Conservation (phyloP, 2,797 vertebrate species). For the Hydrolagus colliei region DNA sequence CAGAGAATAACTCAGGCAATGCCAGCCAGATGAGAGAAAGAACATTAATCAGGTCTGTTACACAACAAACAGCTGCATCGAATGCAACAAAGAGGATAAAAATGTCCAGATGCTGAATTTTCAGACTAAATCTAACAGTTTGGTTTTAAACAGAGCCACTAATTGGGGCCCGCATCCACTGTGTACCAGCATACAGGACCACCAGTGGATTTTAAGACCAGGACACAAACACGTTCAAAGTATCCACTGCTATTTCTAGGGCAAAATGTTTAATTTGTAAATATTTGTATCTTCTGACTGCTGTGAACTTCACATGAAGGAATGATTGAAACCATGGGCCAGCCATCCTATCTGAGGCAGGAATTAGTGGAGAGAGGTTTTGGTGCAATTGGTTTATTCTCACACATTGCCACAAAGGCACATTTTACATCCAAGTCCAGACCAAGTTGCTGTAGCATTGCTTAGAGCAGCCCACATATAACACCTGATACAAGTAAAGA, state of each 20-base stretch:
- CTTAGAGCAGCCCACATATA: neutral
- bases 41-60: neutral
- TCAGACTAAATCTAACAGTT: neutral
- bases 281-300: neutral
- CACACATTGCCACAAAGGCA: neutral
- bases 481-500: neutral
- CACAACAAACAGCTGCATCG: constrained; percentile 20
- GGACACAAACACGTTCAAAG: neutral
- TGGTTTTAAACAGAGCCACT: neutral
- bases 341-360: neutral
- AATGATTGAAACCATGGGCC: neutral
- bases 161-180: neutral
- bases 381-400: neutral
- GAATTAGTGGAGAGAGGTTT: neutral
- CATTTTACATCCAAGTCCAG: neutral
- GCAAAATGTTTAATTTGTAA: neutral
- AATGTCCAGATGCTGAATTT: constrained; percentile 29
- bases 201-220: neutral
- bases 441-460: neutral
- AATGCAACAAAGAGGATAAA: constrained; percentile 30
- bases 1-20: neutral
- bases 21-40: constrained; percentile 18
- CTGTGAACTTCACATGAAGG: neutral
- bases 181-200: neutral
- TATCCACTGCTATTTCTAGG: neutral